Evolutionary conservation across 2,888 invertebrate species (phyloP).

Genomic region (Eretmocerus hayati): DNA sequence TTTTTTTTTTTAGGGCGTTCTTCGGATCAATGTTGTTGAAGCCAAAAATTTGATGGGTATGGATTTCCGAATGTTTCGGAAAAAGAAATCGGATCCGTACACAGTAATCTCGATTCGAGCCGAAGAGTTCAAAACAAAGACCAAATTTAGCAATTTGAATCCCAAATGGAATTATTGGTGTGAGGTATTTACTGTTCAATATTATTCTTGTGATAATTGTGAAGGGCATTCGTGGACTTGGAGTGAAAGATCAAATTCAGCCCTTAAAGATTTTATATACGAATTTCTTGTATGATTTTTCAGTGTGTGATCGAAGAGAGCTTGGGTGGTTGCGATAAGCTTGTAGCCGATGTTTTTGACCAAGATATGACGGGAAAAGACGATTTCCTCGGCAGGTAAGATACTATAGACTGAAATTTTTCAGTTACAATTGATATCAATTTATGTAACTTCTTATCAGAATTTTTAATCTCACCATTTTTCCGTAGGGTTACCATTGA

Average conservation of each 20-base stretch:
- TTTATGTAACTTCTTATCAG: no score
- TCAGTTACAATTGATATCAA: no score
- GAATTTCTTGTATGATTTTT: neutral
- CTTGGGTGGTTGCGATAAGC: neutral
- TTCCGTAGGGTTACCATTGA: conserved; percentile 61
- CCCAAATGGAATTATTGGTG: conserved; percentile 98
- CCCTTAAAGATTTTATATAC: no score
- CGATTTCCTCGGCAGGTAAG: conserved; percentile 85
- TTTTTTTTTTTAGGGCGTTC: conserved; percentile 65
- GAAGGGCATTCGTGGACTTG: no score
- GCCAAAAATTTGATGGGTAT: conserved; percentile 93
- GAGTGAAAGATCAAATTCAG: no score
- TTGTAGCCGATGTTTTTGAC: conserved; percentile 49
- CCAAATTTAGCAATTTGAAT: conserved; percentile 86
- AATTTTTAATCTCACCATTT: no score
- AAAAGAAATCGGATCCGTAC: conserved; percentile 97
- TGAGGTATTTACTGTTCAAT: conserved; percentile 62
- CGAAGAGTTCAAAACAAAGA: conserved; percentile 86
- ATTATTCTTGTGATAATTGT: no score
- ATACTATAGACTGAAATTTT: no score
- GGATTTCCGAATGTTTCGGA: conserved; percentile 85
- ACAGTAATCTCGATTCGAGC: conserved; percentile 85
- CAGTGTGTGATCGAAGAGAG: neutral
- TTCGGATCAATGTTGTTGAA: conserved; percentile 88
- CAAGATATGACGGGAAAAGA: conserved; percentile 57